Percentiles rank a stretch among this genome's conserved stretches.
These are phyloP conservation scores for Vannuccia rotundouncinata DNA, from an alignment of 2,888 invertebrate species.

Conservation along the genomic window DNA sequence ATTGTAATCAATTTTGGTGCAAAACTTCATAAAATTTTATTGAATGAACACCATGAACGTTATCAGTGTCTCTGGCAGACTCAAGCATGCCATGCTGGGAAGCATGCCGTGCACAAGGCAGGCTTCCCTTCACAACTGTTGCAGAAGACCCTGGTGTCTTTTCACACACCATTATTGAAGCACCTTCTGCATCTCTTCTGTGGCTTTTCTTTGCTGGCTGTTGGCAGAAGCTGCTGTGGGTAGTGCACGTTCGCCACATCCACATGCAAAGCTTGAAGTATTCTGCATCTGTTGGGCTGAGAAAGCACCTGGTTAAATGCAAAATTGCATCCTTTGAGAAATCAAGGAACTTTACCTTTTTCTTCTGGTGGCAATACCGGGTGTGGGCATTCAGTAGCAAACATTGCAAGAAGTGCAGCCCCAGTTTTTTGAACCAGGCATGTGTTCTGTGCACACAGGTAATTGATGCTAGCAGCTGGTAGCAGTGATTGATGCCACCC, in stretches of 20 bases:
- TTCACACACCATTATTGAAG: not conserved
- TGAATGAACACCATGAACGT: too few relatives aligned
- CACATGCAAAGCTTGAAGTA: too few relatives aligned
- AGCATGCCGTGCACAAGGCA: not conserved
- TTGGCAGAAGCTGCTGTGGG: not conserved
- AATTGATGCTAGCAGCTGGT: not conserved
- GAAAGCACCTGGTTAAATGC: not conserved
- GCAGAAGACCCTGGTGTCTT: not conserved
- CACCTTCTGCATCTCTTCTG: not conserved
- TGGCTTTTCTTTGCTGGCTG: not conserved
- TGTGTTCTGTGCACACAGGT: conserved; percentile 14
- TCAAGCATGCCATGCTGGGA: conserved; percentile 7
- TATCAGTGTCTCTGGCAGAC: too few relatives aligned
- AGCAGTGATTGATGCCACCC: conserved; percentile 14
- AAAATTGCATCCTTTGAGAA: not conserved
- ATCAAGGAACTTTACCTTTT: not conserved
- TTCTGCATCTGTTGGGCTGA: too few relatives aligned
- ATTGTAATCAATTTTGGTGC: too few relatives aligned
- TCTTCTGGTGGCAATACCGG: not conserved
- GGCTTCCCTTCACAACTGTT: not conserved
- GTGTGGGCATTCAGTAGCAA: conserved; percentile 14
- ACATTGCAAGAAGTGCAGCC: conserved; percentile 18
- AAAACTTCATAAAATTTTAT: too few relatives aligned
- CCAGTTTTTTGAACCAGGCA: conserved; percentile 29
- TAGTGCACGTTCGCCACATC: conserved; percentile 22